phyloP scores from a whole-genome alignment of 2,797 vertebrate genomes.

The Chrysocyon brachyurus region DNA sequence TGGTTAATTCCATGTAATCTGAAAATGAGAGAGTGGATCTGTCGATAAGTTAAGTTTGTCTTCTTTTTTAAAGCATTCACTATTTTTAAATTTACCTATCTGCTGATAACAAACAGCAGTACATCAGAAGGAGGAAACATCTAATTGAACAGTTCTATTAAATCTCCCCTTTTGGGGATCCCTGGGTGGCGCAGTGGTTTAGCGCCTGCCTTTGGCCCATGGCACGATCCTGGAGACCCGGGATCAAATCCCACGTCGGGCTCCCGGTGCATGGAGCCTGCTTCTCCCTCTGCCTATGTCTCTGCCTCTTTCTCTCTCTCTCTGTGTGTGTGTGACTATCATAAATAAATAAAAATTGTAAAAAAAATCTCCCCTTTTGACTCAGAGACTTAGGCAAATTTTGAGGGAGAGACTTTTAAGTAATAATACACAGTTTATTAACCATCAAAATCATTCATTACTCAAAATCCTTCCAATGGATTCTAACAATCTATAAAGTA shows the following conservation, averaged over 20 bases:
- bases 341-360: too few relatives aligned
- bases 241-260: too few relatives aligned
- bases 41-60: not conserved
- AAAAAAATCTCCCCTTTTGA: not conserved
- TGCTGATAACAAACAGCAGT: not conserved
- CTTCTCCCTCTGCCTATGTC: too few relatives aligned
- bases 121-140: not conserved
- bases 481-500: not conserved
- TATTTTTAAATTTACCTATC: not conserved
- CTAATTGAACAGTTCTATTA: not conserved
- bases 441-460: conserved; percentile 21
- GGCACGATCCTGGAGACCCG: too few relatives aligned
- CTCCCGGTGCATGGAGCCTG: too few relatives aligned
- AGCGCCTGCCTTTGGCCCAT: too few relatives aligned
- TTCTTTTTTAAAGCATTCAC: not conserved
- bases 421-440: not conserved
- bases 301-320: too few relatives aligned
- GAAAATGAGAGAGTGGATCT: not conserved
- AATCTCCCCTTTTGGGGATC: too few relatives aligned
- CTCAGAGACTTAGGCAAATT: conserved; percentile 23
- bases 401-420: not conserved
- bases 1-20: not conserved
- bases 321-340: too few relatives aligned
- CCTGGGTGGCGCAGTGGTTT: too few relatives aligned
- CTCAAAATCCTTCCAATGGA: conserved; percentile 26